Evolutionary conservation across 2,888 invertebrate genomes (phyloP).

Genomic region (Ornithoptera alexandrae): DNA sequence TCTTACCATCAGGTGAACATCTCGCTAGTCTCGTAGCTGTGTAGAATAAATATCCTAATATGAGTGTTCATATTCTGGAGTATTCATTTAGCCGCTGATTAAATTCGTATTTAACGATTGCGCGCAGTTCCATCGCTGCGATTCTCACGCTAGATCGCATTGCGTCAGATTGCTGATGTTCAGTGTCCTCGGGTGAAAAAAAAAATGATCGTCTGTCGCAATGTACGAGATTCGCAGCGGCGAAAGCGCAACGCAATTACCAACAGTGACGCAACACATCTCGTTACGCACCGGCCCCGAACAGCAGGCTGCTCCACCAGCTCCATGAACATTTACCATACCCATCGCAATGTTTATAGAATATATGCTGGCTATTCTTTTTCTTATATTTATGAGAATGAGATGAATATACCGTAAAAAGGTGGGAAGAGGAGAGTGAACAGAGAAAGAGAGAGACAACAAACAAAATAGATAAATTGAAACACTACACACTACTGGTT

Average conservation of each 20-base stretch:
- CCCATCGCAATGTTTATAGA: neutral
- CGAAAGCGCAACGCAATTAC: slow-evolving; percentile 54
- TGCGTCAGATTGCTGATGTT: slow-evolving; percentile 29
- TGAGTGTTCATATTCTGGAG: too few relatives aligned
- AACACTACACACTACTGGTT: too few relatives aligned
- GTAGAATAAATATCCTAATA: neutral
- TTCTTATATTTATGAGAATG: neutral
- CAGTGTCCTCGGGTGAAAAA: slow-evolving; percentile 37
- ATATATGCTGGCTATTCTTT: neutral
- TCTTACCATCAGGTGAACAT: too few relatives aligned
- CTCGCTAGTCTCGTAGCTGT: too few relatives aligned
- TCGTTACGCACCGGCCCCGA: slow-evolving; percentile 38
- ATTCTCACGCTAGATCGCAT: slow-evolving; percentile 30
- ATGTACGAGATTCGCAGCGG: slow-evolving; percentile 37
- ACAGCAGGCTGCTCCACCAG: slow-evolving; percentile 29
- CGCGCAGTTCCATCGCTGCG: slow-evolving; percentile 3
- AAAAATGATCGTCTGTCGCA: slow-evolving; percentile 46
- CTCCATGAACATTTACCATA: slow-evolving; percentile 18
- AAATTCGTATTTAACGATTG: slow-evolving; percentile 5
- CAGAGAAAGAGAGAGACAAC: too few relatives aligned
- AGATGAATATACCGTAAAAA: too few relatives aligned
- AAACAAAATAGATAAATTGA: too few relatives aligned
- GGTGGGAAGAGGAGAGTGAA: too few relatives aligned
- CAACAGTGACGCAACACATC: slow-evolving; percentile 42
- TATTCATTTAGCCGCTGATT: slow-evolving; percentile 10